Evolutionary conservation across 2,888 invertebrate genomes (phyloP).

Genomic region (Oconnorella tubifera): DNA sequence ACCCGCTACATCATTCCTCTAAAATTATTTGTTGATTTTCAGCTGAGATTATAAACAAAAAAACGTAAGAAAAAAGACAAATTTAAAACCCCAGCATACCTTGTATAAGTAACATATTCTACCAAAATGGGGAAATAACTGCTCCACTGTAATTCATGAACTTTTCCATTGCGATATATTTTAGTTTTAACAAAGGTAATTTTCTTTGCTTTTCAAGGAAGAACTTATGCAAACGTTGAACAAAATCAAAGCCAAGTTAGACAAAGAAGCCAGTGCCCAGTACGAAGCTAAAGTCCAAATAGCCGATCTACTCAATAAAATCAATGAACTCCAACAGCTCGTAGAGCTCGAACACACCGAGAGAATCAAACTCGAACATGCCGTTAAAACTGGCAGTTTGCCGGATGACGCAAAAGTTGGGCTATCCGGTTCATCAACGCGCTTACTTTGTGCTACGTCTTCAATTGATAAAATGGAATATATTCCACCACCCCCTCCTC

Average conservation of each 20-base stretch:
- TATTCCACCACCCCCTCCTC: conserved; percentile 33
- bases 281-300: conserved; percentile 79
- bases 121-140: too few species aligned
- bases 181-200: too few species aligned
- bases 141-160: too few species aligned
- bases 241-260: conserved; percentile 79
- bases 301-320: conserved; percentile 64
- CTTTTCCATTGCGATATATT: too few species aligned
- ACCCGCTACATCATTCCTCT: too few species aligned
- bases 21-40: too few species aligned
- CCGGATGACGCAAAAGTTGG: conserved; percentile 83
- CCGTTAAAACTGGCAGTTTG: conserved; percentile 84
- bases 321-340: conserved; percentile 51
- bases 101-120: too few species aligned
- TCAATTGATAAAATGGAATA: background rate
- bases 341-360: conserved; percentile 60
- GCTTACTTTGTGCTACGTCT: too few species aligned
- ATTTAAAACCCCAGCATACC: too few species aligned
- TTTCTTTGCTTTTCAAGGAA: too few species aligned
- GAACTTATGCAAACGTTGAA: conserved; percentile 78
- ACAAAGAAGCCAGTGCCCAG: conserved; percentile 72
- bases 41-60: too few species aligned
- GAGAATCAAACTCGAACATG: conserved; percentile 74
- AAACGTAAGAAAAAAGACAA: too few species aligned
- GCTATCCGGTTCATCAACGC: conserved; percentile 25